Base-by-base conservation (phyloP, 2,113 vertebrate genomes). In the Podilymbus podiceps region DNA sequence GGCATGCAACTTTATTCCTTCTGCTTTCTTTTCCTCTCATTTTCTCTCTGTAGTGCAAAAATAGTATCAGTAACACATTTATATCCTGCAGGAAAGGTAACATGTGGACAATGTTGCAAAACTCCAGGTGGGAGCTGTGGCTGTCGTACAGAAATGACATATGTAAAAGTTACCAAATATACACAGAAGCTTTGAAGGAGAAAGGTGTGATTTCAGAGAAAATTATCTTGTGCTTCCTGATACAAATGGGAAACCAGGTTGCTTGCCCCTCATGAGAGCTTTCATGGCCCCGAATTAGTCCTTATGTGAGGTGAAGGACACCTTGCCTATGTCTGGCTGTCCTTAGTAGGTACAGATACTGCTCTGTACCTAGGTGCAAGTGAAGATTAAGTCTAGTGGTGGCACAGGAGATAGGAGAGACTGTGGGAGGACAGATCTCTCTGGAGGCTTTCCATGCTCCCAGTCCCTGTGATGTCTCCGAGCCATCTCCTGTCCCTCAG, bases 41-140 rank as follows among this genome's bases (percentile, higher is more conserved):
- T 95, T 94, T 98, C 94, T 97, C 58, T 88, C 91, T 83, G 71
- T 94, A 93, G 92, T 96, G 89, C 97, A 98, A 98, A 98, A 98
- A 98, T 98, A 98, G 98, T 97, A 98, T 95, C 97, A 96, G 90
- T 94, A 97, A 97, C 98, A 98, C 97, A 97, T 98, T 98, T 98
- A 94, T 97, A 98, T 97, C 98, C 97, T 96, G 89, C 95, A 98
- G 92, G 97, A 98, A 97, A 97, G 97, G 97, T 97, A 98, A 98
- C 98, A 98, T 98, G 98, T 97, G 97, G 98, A 98, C 98, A 98
- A 98, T 98, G 98, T 98, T 98, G 97, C 93, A 96, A 98, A 98
- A 98, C 98, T 98, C 97, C 98, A 98, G 98, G 98, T 98, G 98
- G 97, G 97, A 98, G 97, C 97, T 98, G 97, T 98, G 98, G 97